These are phyloP conservation scores for Perca flavescens DNA, from an alignment of 2,113 vertebrate genomes.

Conservation along the genomic window DNA sequence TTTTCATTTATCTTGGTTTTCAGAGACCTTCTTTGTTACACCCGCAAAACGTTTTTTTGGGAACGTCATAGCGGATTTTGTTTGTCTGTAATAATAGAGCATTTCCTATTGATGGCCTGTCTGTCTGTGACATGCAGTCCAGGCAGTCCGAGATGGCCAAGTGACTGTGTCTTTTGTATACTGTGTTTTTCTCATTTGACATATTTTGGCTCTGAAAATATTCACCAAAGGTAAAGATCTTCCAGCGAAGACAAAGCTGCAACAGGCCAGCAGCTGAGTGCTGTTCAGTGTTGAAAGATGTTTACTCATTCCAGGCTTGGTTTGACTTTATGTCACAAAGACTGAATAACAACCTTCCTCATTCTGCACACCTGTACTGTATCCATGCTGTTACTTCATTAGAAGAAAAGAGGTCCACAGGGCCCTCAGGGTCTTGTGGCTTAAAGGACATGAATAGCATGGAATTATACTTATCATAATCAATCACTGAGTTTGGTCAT, in stretches of 20 bases:
- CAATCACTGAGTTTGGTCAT: not conserved
- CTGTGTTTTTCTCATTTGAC: slow-evolving; percentile 6
- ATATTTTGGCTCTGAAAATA: slow-evolving; percentile 29
- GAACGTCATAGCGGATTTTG: slow-evolving; percentile 1
- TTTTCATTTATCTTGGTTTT: slow-evolving; percentile 37
- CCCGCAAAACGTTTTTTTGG: slow-evolving; percentile 4
- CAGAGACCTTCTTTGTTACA: slow-evolving; percentile 9
- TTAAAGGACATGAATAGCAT: not conserved
- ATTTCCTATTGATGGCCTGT: not conserved
- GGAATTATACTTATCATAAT: not conserved
- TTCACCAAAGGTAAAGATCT: slow-evolving; percentile 4
- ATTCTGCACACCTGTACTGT: slow-evolving; percentile 26
- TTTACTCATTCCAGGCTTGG: slow-evolving; percentile 52
- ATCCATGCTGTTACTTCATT: slow-evolving; percentile 7
- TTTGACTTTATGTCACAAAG: slow-evolving; percentile 29
- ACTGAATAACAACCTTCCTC: slow-evolving; percentile 5
- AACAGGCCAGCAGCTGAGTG: slow-evolving; percentile 46
- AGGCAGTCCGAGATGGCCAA: not conserved
- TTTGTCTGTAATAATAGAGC: slow-evolving; percentile 13
- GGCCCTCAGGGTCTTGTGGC: slow-evolving; percentile 53
- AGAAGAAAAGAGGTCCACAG: slow-evolving; percentile 49
- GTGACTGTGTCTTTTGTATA: slow-evolving; percentile 8
- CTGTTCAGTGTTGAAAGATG: slow-evolving; percentile 25
- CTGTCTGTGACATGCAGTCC: not conserved
- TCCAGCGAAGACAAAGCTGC: slow-evolving; percentile 1